Evolutionary conservation across 1,140 invertebrate species (phyloP).

Genomic region (Monomorium pharaonis): DNA sequence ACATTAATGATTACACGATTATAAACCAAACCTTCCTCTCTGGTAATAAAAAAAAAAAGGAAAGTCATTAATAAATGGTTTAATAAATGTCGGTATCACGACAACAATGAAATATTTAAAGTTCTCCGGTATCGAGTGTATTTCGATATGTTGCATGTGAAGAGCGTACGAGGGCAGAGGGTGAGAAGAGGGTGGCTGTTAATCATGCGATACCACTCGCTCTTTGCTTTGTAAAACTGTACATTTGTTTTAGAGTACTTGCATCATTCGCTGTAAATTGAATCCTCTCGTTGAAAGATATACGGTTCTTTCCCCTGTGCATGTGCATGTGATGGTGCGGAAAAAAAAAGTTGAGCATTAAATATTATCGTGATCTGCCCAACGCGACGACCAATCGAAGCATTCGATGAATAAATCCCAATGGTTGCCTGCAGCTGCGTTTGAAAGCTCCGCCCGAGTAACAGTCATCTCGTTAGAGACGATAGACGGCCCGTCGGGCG

Average conservation of each 20-base stretch:
- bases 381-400: background rate
- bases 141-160: conserved; percentile 33
- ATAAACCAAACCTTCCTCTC: background rate
- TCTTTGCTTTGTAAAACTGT: conserved; percentile 48
- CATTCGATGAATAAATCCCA: background rate
- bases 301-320: conserved; percentile 4
- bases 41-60: background rate
- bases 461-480: background rate
- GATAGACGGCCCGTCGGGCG: too few relatives aligned
- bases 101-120: conserved; percentile 46
- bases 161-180: background rate
- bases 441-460: background rate
- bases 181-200: background rate
- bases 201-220: conserved; percentile 23
- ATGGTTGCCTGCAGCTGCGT: background rate
- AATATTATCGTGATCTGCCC: background rate
- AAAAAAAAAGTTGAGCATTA: conserved; percentile 23
- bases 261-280: conserved; percentile 50
- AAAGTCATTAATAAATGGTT: conserved; percentile 28
- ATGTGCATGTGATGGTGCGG: background rate
- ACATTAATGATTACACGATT: background rate
- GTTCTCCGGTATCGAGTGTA: conserved; percentile 50
- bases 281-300: conserved; percentile 29
- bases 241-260: conserved; percentile 29
- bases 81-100: conserved; percentile 29